Percentiles rank a stretch among this genome's conserved stretches.
Conservation (phyloP, 1,140 invertebrate species). For the Pteromalus puparum region DNA sequence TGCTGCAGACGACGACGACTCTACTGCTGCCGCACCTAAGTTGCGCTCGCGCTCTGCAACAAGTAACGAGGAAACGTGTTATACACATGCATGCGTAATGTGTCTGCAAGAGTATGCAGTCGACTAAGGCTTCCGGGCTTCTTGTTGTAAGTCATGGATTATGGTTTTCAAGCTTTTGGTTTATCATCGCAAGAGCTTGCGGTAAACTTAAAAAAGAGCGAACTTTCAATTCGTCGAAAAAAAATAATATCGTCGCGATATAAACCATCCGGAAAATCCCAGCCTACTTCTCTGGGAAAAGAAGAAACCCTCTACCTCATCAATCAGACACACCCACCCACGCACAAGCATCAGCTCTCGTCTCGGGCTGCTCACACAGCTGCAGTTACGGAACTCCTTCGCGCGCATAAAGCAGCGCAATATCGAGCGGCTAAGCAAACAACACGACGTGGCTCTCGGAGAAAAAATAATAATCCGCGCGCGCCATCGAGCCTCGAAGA, state of each 20-base stretch:
- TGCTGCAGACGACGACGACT: constrained; percentile 54
- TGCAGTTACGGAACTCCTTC: background rate
- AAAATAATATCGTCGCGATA: background rate
- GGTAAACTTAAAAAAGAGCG: too few relatives aligned
- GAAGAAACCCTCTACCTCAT: background rate
- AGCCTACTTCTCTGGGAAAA: background rate
- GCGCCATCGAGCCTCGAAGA: background rate
- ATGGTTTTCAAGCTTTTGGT: too few relatives aligned
- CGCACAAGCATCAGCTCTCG: background rate
- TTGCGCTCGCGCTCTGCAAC: constrained; percentile 68
- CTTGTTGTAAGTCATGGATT: too few relatives aligned
- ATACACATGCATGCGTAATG: too few relatives aligned
- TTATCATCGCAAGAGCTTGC: background rate
- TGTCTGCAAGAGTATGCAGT: too few relatives aligned
- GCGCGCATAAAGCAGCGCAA: constrained; percentile 24
- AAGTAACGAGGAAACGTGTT: constrained; percentile 40
- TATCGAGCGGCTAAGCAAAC: constrained; percentile 29
- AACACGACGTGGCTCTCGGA: background rate
- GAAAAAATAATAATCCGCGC: constrained; percentile 17
- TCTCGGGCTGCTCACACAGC: too few relatives aligned
- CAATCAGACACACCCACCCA: background rate
- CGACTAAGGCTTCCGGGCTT: background rate
- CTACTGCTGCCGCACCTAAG: constrained; percentile 57
- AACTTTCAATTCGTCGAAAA: too few relatives aligned
- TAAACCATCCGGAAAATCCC: background rate